These are phyloP conservation scores for Allacma fusca DNA, from an alignment of 2,888 invertebrate species.

Conservation along the genomic window DNA sequence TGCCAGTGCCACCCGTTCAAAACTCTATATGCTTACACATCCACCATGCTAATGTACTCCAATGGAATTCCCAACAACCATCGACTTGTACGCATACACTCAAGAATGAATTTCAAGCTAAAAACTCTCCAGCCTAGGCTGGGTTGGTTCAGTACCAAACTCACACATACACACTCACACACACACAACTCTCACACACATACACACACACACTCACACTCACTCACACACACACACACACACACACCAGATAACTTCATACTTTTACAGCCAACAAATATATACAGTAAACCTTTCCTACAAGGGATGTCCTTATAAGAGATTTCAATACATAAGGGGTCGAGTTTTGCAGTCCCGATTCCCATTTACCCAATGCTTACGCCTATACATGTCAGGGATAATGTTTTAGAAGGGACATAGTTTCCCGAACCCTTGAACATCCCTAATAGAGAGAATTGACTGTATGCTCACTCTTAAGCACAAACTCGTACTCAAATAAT, in stretches of 20 bases:
- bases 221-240: neutral
- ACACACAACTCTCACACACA: neutral
- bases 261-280: neutral
- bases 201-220: neutral
- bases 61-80: slow-evolving; percentile 42
- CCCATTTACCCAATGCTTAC: no score
- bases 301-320: no score
- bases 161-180: slow-evolving; percentile 8
- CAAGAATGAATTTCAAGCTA: slow-evolving; percentile 36
- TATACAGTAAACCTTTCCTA: no score
- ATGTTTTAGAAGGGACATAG: no score
- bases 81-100: slow-evolving; percentile 43
- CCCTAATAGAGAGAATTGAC: no score
- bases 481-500: neutral
- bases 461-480: slow-evolving; percentile 1
- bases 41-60: slow-evolving; percentile 41
- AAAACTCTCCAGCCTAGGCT: slow-evolving; percentile 17
- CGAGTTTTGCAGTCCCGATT: no score
- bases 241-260: neutral
- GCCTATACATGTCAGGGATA: no score
- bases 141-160: neutral
- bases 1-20: slow-evolving; percentile 27
- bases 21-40: slow-evolving; percentile 6
- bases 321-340: no score
- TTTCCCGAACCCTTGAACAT: no score